Conservation (phyloP, 2,113 vertebrate species). For the Sturnus vulgaris region DNA sequence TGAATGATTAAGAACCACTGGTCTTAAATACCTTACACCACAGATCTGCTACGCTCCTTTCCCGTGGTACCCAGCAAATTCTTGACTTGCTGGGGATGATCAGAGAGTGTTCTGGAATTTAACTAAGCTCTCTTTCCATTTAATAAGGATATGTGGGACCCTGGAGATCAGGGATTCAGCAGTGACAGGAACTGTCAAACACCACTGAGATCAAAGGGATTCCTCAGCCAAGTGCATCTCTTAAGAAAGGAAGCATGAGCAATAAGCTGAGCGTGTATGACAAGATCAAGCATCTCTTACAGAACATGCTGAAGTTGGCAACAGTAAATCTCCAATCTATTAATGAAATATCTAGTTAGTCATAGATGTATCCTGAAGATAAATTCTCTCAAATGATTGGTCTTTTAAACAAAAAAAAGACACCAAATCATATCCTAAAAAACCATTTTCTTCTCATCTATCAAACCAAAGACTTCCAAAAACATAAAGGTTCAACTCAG, state of each 20-base stretch:
- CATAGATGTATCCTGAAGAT: not conserved
- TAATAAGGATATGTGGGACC: not conserved
- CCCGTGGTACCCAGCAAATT: not conserved
- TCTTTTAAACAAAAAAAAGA: not conserved
- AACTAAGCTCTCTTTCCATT: not conserved
- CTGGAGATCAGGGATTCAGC: not conserved
- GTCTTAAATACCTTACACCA: not conserved
- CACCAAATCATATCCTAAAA: not conserved
- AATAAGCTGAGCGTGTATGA: not conserved
- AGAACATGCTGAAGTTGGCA: not conserved
- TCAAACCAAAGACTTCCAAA: not conserved
- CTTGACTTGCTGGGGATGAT: not conserved
- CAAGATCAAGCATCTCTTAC: not conserved
- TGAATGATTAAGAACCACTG: not conserved
- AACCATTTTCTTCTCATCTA: not conserved
- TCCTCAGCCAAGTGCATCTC: not conserved
- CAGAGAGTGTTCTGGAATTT: not conserved
- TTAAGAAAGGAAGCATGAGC: not conserved
- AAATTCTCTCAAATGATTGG: not conserved
- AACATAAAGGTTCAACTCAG: not conserved
- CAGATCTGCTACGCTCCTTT: not conserved
- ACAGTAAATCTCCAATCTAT: not conserved
- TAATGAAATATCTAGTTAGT: not conserved
- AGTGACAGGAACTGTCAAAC: not conserved
- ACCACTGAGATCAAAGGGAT: not conserved